phyloP scores from a whole-genome alignment of 2,113 vertebrate species.

The Dicaeum eximium region DNA sequence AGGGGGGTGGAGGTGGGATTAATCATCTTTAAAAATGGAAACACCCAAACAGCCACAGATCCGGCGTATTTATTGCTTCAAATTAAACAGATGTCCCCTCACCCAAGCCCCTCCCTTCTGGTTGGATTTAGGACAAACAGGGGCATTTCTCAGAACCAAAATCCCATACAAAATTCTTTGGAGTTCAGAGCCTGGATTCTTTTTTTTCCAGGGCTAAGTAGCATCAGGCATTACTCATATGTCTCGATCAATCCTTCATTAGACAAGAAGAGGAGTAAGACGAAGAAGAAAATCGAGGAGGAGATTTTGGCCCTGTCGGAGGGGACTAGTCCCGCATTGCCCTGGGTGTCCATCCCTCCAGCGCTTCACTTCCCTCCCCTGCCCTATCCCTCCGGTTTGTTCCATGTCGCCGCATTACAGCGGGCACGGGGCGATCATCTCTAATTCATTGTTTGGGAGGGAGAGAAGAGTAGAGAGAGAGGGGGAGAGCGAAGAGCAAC shows the following conservation, averaged over 20 bases:
- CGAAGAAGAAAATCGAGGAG: not conserved
- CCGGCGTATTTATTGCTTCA: conserved; percentile 60
- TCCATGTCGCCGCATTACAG: not conserved
- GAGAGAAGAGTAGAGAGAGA: not conserved
- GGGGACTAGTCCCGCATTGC: not conserved
- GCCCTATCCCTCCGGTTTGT: not conserved
- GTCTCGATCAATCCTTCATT: not conserved
- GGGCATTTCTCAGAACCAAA: conserved; percentile 43
- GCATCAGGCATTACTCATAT: not conserved
- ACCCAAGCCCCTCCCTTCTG: not conserved
- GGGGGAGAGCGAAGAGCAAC: not conserved
- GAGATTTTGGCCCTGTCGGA: not conserved
- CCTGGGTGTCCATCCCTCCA: not conserved
- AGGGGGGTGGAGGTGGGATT: conserved; percentile 37
- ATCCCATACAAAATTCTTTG: conserved; percentile 18
- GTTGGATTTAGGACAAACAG: not conserved
- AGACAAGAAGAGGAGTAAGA: not conserved
- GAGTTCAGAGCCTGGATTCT: conserved; percentile 1
- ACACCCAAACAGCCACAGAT: conserved; percentile 30
- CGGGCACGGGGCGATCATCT: not conserved
- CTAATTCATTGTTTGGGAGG: not conserved
- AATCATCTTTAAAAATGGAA: conserved; percentile 60
- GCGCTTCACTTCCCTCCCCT: not conserved
- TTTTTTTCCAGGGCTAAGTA: not conserved
- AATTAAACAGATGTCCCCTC: conserved; percentile 70